A percentile compares a stretch with the other conserved stretches of the same genome.
Evolutionary conservation across 1,140 invertebrate species (phyloP).

Genomic region (Bombus pascuorum): DNA sequence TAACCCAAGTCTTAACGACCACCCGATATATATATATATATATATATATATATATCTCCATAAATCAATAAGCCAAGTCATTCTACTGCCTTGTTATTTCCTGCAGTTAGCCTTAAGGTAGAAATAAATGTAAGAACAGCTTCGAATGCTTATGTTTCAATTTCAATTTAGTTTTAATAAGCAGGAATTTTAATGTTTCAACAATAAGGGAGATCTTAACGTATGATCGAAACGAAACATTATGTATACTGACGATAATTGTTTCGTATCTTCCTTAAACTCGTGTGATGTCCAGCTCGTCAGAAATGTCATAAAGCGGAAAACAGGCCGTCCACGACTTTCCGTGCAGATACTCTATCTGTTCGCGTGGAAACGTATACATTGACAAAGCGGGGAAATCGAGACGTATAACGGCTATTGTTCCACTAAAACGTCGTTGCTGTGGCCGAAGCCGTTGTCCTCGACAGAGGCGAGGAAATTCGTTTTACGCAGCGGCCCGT

Average conservation of each 20-base stretch:
- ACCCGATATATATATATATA: too few species aligned
- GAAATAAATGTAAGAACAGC: neutral
- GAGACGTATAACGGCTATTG: slow-evolving; percentile 42
- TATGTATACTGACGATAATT: too few species aligned
- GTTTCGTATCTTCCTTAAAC: too few species aligned
- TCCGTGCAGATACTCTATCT: slow-evolving; percentile 39
- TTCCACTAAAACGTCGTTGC: slow-evolving; percentile 38
- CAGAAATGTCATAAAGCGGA: neutral
- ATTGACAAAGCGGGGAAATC: slow-evolving; percentile 39
- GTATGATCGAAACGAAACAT: neutral
- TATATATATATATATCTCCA: neutral
- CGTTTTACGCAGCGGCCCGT: slow-evolving; percentile 40
- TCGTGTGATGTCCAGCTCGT: neutral
- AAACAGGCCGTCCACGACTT: neutral
- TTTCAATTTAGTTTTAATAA: neutral
- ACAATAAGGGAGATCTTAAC: neutral
- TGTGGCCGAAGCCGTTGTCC: slow-evolving; percentile 23
- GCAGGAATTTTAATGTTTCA: neutral
- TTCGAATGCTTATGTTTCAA: neutral
- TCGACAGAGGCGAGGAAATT: slow-evolving; percentile 49
- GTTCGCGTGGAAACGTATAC: neutral
- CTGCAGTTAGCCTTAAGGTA: neutral
- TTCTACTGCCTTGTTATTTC: neutral
- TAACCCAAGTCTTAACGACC: too few species aligned
- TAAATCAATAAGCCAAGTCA: neutral